Conservation (phyloP, 2,113 vertebrate genomes). For the Passer domesticus region DNA sequence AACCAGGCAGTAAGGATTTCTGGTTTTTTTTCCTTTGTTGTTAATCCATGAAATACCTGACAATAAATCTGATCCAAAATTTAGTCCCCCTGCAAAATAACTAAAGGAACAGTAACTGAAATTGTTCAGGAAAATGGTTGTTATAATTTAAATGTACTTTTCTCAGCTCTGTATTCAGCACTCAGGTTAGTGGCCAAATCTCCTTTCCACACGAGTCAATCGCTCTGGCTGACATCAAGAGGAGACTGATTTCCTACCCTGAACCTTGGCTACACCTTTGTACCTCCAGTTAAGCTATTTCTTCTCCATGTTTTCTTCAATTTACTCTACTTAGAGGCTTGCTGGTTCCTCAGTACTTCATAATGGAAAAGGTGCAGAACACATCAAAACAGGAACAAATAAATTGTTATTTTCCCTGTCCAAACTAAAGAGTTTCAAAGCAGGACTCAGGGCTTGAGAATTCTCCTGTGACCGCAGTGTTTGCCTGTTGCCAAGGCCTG, state of each 20-base stretch:
- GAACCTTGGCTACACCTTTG: neutral
- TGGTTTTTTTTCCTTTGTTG: neutral
- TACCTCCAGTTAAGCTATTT: neutral
- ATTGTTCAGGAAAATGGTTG: neutral
- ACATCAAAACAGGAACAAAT: neutral
- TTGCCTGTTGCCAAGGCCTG: conserved; percentile 7
- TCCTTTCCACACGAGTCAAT: neutral
- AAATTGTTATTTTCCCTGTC: conserved; percentile 3
- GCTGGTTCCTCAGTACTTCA: neutral
- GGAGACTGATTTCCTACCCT: neutral
- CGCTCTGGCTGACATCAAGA: neutral
- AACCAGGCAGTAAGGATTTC: neutral
- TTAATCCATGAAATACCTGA: conserved; percentile 40
- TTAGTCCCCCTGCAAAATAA: conserved; percentile 13
- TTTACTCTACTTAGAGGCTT: neutral
- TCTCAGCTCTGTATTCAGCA: neutral
- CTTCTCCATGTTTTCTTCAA: neutral
- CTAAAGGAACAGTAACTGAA: neutral
- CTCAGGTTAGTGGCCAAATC: neutral
- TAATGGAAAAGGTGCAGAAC: conserved; percentile 14
- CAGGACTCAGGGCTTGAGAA: neutral
- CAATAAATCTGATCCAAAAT: conserved; percentile 51
- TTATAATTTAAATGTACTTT: neutral
- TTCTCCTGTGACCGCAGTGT: neutral
- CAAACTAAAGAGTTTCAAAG: neutral